Evolutionary conservation across 64 coral and sea anemone genomes (phyloP).

Genomic region (Montipora sp.): DNA sequence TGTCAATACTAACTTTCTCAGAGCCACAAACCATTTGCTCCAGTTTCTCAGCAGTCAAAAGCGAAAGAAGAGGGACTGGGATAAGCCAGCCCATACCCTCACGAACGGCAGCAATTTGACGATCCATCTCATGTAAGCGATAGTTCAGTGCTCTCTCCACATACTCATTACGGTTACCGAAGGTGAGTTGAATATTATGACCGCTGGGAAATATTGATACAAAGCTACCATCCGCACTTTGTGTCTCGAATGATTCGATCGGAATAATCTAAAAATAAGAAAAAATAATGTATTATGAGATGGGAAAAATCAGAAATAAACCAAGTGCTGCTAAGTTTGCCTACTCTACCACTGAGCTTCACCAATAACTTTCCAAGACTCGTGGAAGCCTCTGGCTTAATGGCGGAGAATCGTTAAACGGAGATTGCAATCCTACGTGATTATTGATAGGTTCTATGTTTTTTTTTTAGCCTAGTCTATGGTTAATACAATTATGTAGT

Average conservation of each 20-base stretch:
- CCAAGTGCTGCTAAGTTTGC: too few relatives aligned
- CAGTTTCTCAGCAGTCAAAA: conserved; percentile 83
- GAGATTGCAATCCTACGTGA: too few relatives aligned
- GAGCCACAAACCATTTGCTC: conserved; percentile 89
- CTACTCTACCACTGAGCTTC: too few relatives aligned
- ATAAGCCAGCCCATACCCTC: conserved; percentile 92
- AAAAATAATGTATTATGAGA: background rate
- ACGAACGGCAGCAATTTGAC: conserved; percentile 77
- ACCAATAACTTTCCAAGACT: too few relatives aligned
- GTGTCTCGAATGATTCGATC: conserved; percentile 88
- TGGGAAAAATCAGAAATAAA: too few relatives aligned
- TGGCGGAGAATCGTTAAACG: too few relatives aligned
- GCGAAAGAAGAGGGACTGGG: conserved; percentile 84
- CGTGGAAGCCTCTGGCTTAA: too few relatives aligned
- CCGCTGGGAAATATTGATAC: conserved; percentile 87
- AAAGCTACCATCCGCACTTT: conserved; percentile 87
- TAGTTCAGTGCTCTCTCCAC: conserved; percentile 83
- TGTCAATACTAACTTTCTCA: conserved; percentile 82
- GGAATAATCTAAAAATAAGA: conserved; percentile 71
- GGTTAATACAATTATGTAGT: too few relatives aligned
- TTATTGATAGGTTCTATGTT: too few relatives aligned
- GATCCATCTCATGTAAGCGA: conserved; percentile 89
- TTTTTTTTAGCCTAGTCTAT: too few relatives aligned
- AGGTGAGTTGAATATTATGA: conserved; percentile 86
- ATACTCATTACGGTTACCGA: conserved; percentile 80